Evolutionary conservation across 2,888 invertebrate genomes (phyloP), one percentile per base, ranked within the genome.

Genomic region (Ophion obscuratus): DNA sequence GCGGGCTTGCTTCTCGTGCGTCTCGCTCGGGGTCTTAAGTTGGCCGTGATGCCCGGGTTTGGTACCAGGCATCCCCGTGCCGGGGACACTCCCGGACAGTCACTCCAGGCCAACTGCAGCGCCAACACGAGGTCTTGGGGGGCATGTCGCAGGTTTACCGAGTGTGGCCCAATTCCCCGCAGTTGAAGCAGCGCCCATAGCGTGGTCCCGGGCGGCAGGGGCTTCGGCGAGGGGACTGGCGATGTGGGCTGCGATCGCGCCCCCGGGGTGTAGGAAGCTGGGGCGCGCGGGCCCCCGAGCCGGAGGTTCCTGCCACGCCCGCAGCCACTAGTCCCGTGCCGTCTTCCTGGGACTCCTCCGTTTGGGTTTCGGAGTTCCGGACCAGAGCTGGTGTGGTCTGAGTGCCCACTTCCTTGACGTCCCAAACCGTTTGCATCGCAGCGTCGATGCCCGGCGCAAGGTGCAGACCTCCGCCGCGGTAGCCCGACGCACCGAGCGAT

Each of bases 121-220:
- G 68, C 14, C 14, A 61, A n/a, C 78, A 78, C 10, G 3, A 10
- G 20, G 1, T 20, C 27, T 24, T 17, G 3, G 17, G 17, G 2
- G 62, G 68, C 17, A 17, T 17, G 2, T 20, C 24, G 44, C 78
- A 78, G 0, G 11, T 27, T 14, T 4, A 24, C 24, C 59, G 36
- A 0, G 20, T 44, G 44, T 78, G 78, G 1, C 17, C 44, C 5
- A 36, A 44, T 1, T 9, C 2, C 1, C 70, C 44, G 10, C 78
- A 70, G 59, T 78, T 70, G 14, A 70, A 70, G 17, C 78, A 78
- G 0, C 61, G 24, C 44, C 70, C 70, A 7, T 61, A 61, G 0
- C 61, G 17, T 1, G 61, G 61, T 0, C 61, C 40, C 20, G 47
- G 24, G 4, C 2, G 17, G 2, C 36, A 40, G 53, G 20, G 7